Percentiles rank a stretch among this genome's conserved stretches.
phyloP scores from a whole-genome alignment of 2,888 invertebrate genomes.

The Hirtodrosophila alboralis region DNA sequence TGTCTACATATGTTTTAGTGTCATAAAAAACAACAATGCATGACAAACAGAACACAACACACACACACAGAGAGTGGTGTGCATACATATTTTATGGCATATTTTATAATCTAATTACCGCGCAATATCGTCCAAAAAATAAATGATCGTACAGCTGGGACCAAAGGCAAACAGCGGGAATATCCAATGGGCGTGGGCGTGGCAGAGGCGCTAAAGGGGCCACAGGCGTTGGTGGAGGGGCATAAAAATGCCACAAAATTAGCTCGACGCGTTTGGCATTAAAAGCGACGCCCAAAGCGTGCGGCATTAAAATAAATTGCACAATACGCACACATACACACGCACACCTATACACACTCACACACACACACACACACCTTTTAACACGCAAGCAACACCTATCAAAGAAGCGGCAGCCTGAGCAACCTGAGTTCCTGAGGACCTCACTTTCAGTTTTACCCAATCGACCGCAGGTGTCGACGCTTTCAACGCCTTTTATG shows the following conservation, averaged over 20 bases:
- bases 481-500: constrained; percentile 73
- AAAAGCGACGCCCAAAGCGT: constrained; percentile 75
- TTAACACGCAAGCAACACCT: constrained; percentile 43
- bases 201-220: constrained; percentile 19
- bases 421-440: constrained; percentile 27
- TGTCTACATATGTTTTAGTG: constrained; percentile 68
- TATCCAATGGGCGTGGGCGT: constrained; percentile 35
- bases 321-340: constrained; percentile 54
- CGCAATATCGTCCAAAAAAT: constrained; percentile 63
- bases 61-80: constrained; percentile 9
- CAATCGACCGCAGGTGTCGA: constrained; percentile 67
- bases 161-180: constrained; percentile 22
- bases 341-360: constrained; percentile 5
- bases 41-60: constrained; percentile 32
- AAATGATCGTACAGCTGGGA: constrained; percentile 76
- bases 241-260: constrained; percentile 76
- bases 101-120: constrained; percentile 82
- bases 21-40: constrained; percentile 70
- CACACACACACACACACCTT: constrained; percentile 6
- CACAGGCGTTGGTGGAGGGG: constrained; percentile 2
- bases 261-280: constrained; percentile 76
- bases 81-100: constrained; percentile 75
- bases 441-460: constrained; percentile 28
- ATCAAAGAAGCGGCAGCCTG: constrained; percentile 32
- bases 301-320: constrained; percentile 76